Evolutionary conservation across 2,888 invertebrate species (phyloP), one percentile per base, ranked within the genome.

Genomic region (Drosophila anceps): DNA sequence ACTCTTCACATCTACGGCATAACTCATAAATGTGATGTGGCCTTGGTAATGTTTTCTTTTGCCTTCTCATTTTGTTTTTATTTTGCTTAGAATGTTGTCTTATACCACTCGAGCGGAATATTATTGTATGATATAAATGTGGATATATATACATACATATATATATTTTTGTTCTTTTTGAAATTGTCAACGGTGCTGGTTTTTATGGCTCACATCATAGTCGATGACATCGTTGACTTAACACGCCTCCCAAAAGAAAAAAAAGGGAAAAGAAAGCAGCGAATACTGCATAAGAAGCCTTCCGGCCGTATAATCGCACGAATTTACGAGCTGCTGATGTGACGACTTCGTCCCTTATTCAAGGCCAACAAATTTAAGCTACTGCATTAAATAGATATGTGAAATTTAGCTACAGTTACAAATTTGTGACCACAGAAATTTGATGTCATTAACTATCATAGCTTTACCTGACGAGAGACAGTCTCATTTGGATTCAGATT

Each of bases 151-250:
- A 29, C 12, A 12, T 54, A 18, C 29, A 39, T 12, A n/a, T 43
- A 43, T 15, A 15, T 29, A 18, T 7, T 0, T 18, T 9, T 37
- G 15, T 31, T 41, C 66, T 64, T 70, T 55, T 50, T 61, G 58
- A 73, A 74, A 74, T 62, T 77, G 77, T 77, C 78, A 77, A 77
- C 74, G 66, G 51, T 39, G 67, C 78, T 20, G 50, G 44, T 70
- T 72, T 77, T 77, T 77, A 77, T 74, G 74, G 31, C 60, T 9
- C 65, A 37, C 76, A 71, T 66, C 67, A 72, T 44, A 41, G 51
- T 58, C 77, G 60, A 44, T 73, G 62, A 77, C 73, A 77, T 73
- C 69, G 69, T 62, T 73, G 73, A 57, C 55, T 69, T 62, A 55
- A 66, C 77, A 78, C 74, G 61, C 78, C 74, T 33, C 24, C 46